These are phyloP conservation scores for Octodon degus DNA, from an alignment of 2,113 vertebrate species.

Conservation along the genomic window DNA sequence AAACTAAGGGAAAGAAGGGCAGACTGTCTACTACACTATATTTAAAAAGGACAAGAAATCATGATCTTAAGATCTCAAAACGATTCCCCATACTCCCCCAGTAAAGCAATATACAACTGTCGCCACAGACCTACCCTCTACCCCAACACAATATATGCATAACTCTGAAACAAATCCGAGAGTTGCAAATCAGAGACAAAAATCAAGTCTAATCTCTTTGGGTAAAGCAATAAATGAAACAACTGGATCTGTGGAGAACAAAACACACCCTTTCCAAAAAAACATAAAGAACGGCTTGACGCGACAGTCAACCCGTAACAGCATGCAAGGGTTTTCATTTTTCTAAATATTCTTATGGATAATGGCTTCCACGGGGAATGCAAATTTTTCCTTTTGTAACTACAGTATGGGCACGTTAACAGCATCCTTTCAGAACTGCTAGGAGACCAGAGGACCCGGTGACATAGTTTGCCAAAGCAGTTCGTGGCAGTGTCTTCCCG, in stretches of 20 bases:
- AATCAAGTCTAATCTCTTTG: not conserved
- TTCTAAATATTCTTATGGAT: slow-evolving; percentile 47
- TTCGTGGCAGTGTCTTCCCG: slow-evolving; percentile 32
- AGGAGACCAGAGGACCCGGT: slow-evolving; percentile 25
- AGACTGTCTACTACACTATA: not conserved
- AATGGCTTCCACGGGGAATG: slow-evolving; percentile 72
- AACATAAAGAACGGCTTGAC: not conserved
- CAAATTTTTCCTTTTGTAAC: slow-evolving; percentile 26
- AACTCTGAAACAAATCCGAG: slow-evolving; percentile 65
- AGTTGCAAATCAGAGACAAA: slow-evolving; percentile 51
- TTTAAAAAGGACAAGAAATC: slow-evolving; percentile 20
- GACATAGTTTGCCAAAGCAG: slow-evolving; percentile 65
- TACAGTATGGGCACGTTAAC: slow-evolving; percentile 50
- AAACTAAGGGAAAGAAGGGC: not conserved
- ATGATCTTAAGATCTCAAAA: slow-evolving; percentile 20
- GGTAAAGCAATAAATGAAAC: not conserved
- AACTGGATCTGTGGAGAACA: not conserved
- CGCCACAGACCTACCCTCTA: slow-evolving; percentile 19
- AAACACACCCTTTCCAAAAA: slow-evolving; percentile 24
- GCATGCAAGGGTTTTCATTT: not conserved
- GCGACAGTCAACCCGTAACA: not conserved
- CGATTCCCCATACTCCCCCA: slow-evolving; percentile 32
- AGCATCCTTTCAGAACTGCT: slow-evolving; percentile 67
- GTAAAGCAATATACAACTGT: not conserved
- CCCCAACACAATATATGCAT: slow-evolving; percentile 27